These are phyloP conservation scores for Volucella zonaria DNA, from an alignment of 2,888 invertebrate genomes.

Conservation along the genomic window DNA sequence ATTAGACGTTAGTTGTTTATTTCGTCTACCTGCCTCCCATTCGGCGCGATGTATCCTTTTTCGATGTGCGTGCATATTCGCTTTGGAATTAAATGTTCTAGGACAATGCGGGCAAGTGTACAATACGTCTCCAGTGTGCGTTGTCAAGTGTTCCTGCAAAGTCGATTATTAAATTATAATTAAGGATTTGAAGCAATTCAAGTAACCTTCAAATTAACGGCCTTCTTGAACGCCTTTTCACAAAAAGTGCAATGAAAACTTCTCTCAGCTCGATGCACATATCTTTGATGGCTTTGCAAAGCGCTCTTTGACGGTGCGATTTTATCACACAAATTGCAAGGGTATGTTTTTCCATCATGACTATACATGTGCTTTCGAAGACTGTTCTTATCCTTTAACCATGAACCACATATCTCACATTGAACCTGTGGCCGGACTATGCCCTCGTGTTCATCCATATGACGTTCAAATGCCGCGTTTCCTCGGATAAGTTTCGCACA, in stretches of 20 bases:
- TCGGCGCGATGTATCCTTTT: slow-evolving; percentile 77
- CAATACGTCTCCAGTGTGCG: slow-evolving; percentile 77
- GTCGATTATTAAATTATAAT: background rate
- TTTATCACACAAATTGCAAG: slow-evolving; percentile 75
- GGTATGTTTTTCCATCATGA: slow-evolving; percentile 70
- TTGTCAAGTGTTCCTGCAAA: slow-evolving; percentile 77
- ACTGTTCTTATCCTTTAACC: slow-evolving; percentile 75
- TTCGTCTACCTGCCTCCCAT: slow-evolving; percentile 76
- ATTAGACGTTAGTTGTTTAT: slow-evolving; percentile 12
- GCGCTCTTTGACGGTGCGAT: slow-evolving; percentile 74
- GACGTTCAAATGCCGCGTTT: slow-evolving; percentile 74
- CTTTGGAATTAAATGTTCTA: slow-evolving; percentile 77
- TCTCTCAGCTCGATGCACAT: slow-evolving; percentile 71
- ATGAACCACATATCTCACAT: slow-evolving; percentile 75
- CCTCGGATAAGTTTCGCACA: slow-evolving; percentile 76
- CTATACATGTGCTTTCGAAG: slow-evolving; percentile 74
- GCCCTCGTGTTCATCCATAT: slow-evolving; percentile 74
- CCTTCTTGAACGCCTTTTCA: slow-evolving; percentile 77
- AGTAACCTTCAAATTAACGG: slow-evolving; percentile 6
- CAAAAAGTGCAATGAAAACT: slow-evolving; percentile 77
- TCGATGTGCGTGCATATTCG: slow-evolving; percentile 78
- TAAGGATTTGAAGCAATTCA: too few species aligned
- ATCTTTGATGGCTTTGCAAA: slow-evolving; percentile 74
- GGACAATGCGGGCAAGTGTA: slow-evolving; percentile 78
- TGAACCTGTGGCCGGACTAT: slow-evolving; percentile 75